These are phyloP conservation scores for Huso huso DNA, from an alignment of 2,797 vertebrate genomes.

Conservation along the genomic window DNA sequence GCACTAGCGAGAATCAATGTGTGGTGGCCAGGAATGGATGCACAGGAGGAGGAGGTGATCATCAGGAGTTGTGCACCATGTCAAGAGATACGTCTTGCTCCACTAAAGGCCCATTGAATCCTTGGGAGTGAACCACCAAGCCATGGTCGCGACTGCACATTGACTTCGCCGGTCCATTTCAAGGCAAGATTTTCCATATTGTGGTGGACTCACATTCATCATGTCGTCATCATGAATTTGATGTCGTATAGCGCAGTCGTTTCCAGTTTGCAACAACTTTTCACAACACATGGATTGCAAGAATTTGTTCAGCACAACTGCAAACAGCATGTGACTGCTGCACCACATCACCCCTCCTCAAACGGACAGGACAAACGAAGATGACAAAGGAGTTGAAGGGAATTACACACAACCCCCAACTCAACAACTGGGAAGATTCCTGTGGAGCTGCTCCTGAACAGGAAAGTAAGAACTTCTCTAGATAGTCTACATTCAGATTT, in stretches of 20 bases:
- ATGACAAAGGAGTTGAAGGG: too few species aligned
- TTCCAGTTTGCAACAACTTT: neutral
- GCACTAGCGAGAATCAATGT: conserved; percentile 2
- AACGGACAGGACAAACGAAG: too few species aligned
- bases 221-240: neutral
- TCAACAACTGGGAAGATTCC: too few species aligned
- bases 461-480: too few species aligned
- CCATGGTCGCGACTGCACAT: neutral
- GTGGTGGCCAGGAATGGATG: neutral
- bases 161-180: neutral
- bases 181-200: neutral
- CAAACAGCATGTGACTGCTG: too few species aligned
- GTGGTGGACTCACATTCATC: neutral
- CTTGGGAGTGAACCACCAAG: neutral
- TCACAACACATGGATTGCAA: neutral
- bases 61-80: neutral
- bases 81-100: neutral
- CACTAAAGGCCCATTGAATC: neutral
- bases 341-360: too few species aligned
- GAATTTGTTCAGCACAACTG: neutral
- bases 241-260: neutral
- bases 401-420: too few species aligned
- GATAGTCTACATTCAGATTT: too few species aligned
- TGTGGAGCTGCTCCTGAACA: too few species aligned
- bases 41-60: too few species aligned